Evolutionary conservation across 1,140 invertebrate species (phyloP), one percentile per base, ranked within the genome.

Genomic region (Rhynchophorus ferrugineus): DNA sequence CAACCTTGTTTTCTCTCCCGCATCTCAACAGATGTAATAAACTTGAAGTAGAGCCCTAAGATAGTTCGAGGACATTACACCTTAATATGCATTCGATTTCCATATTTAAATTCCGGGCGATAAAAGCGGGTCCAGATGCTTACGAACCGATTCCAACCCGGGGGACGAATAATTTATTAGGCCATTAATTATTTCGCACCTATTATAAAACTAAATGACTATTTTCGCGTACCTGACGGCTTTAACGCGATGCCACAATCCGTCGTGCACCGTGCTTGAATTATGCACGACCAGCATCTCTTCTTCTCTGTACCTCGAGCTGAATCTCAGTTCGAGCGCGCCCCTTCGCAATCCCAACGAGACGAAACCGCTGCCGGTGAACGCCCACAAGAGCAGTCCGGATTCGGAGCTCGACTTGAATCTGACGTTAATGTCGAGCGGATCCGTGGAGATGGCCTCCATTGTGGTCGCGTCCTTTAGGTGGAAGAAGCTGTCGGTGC

Each of bases 151-250:
- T n/a, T n/a, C n/a, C n/a, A n/a, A n/a, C n/a, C n/a, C n/a, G n/a
- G n/a, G n/a, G n/a, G n/a, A n/a, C n/a, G n/a, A n/a, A n/a, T n/a
- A n/a, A n/a, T n/a, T n/a, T n/a, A n/a, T n/a, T n/a, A n/a, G n/a
- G n/a, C n/a, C n/a, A n/a, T n/a, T n/a, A n/a, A n/a, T n/a, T n/a
- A n/a, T n/a, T n/a, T n/a, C n/a, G n/a, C n/a, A n/a, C n/a, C n/a
- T n/a, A n/a, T n/a, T n/a, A n/a, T n/a, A n/a, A n/a, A n/a, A n/a
- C n/a, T n/a, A n/a, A n/a, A n/a, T n/a, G n/a, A n/a, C n/a, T n/a
- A n/a, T n/a, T n/a, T n/a, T n/a, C n/a, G n/a, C n/a, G n/a, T 74
- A 95, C 92, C 92, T 89, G 21, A 89, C 82, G 20, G 88, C 86
- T 70, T 84, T 79, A 18, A 95, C 80, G 52, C 86, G 77, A 71